A percentile compares a stretch with the other conserved stretches of the same genome.
These are phyloP conservation scores for Formica exsecta DNA, from an alignment of 1,140 invertebrate species.

Conservation along the genomic window DNA sequence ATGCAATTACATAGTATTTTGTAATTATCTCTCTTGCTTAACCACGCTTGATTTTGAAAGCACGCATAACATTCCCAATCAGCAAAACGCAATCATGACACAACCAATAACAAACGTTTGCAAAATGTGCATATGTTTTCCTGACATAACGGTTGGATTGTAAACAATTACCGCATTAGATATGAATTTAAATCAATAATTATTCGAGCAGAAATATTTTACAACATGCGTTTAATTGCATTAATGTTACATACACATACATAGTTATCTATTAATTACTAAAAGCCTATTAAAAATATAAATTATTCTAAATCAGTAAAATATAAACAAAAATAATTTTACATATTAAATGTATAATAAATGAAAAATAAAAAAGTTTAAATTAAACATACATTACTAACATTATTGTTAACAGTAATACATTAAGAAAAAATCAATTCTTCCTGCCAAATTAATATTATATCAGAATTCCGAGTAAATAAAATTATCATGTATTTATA, in stretches of 20 bases:
- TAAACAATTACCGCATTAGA: constrained; percentile 56
- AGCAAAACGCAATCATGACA: constrained; percentile 60
- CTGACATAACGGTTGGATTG: constrained; percentile 68
- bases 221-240: neutral
- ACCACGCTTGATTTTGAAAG: neutral
- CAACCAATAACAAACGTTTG: constrained; percentile 60
- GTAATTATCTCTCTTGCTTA: constrained; percentile 11
- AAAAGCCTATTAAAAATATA: neutral
- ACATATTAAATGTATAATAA: neutral
- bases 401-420: neutral
- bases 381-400: neutral
- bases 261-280: neutral
- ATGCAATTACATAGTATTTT: neutral
- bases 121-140: constrained; percentile 26
- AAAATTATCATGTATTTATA: neutral
- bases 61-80: constrained; percentile 14
- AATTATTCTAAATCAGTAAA: neutral
- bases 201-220: constrained; percentile 37
- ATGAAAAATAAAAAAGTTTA: neutral
- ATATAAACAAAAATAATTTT: neutral
- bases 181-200: neutral
- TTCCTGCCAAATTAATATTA: neutral
- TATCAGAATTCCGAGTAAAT: neutral
- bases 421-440: neutral
- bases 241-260: neutral